These are phyloP conservation scores for Podocnemis expansa DNA, from an alignment of 2,113 vertebrate species.

Conservation along the genomic window DNA sequence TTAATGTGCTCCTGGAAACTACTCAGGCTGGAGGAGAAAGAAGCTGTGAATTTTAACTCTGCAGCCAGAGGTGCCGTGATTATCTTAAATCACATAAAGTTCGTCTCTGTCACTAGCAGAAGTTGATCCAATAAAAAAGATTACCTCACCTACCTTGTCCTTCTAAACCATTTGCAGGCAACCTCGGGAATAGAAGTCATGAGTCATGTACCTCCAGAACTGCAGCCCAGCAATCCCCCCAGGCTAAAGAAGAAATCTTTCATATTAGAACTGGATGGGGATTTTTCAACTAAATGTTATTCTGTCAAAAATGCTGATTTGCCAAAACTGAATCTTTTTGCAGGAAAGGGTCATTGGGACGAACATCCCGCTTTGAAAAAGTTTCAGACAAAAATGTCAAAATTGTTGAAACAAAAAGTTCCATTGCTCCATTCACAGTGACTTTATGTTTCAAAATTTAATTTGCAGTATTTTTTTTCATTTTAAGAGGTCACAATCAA, in stretches of 20 bases:
- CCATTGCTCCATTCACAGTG: not conserved
- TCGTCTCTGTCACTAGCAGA: not conserved
- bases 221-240: not conserved
- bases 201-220: not conserved
- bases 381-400: not conserved
- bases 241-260: not conserved
- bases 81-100: not conserved
- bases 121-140: not conserved
- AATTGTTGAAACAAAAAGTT: not conserved
- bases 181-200: not conserved
- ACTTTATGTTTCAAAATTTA: not conserved
- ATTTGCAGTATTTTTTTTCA: not conserved
- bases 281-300: not conserved
- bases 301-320: not conserved
- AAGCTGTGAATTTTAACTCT: not conserved
- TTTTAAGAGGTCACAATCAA: not conserved
- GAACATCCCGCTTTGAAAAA: not conserved
- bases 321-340: not conserved
- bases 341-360: not conserved
- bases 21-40: slow-evolving; percentile 1
- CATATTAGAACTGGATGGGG: not conserved
- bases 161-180: not conserved
- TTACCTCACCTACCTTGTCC: not conserved
- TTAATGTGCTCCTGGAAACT: slow-evolving; percentile 11
- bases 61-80: not conserved